Percentiles rank a stretch among this genome's conserved stretches.
These are phyloP conservation scores for Strix aluco DNA, from an alignment of 2,113 vertebrate species.

Conservation along the genomic window DNA sequence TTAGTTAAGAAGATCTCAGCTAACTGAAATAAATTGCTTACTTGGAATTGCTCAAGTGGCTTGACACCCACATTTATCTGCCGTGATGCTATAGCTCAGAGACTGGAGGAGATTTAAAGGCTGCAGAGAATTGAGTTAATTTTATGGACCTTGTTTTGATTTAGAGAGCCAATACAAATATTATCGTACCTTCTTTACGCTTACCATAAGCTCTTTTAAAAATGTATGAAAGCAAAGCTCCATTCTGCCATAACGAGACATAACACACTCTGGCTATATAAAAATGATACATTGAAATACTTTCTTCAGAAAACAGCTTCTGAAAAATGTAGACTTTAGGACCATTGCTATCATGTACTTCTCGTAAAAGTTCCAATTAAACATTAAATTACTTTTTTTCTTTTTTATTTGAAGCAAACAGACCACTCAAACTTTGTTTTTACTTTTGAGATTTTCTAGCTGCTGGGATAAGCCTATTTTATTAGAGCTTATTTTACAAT, in stretches of 20 bases:
- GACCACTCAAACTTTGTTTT: slow-evolving; percentile 38
- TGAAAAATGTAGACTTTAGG: slow-evolving; percentile 15
- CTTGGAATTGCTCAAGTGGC: background rate
- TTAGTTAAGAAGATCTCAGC: background rate
- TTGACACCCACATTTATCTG: slow-evolving; percentile 55
- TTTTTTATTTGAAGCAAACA: background rate
- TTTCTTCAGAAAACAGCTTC: slow-evolving; percentile 39
- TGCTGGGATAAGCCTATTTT: background rate
- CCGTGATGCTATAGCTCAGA: background rate
- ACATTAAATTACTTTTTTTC: background rate
- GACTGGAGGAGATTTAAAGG: slow-evolving; percentile 47
- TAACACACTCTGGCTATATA: slow-evolving; percentile 4
- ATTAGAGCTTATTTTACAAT: slow-evolving; percentile 55
- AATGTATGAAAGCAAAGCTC: slow-evolving; percentile 58
- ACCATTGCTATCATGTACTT: background rate
- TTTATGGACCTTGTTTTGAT: slow-evolving; percentile 69
- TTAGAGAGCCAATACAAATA: slow-evolving; percentile 68
- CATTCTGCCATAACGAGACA: slow-evolving; percentile 1
- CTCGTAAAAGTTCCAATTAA: slow-evolving; percentile 41
- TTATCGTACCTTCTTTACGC: slow-evolving; percentile 35
- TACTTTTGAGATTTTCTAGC: slow-evolving; percentile 26
- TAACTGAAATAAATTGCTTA: slow-evolving; percentile 6
- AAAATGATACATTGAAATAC: slow-evolving; percentile 51
- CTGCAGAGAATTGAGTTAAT: slow-evolving; percentile 55
- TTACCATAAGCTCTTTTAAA: slow-evolving; percentile 56